Percentiles rank a stretch among this genome's conserved stretches.
Conservation (phyloP, 1,140 invertebrate genomes). For the Daktulosphaira vitifoliae region DNA sequence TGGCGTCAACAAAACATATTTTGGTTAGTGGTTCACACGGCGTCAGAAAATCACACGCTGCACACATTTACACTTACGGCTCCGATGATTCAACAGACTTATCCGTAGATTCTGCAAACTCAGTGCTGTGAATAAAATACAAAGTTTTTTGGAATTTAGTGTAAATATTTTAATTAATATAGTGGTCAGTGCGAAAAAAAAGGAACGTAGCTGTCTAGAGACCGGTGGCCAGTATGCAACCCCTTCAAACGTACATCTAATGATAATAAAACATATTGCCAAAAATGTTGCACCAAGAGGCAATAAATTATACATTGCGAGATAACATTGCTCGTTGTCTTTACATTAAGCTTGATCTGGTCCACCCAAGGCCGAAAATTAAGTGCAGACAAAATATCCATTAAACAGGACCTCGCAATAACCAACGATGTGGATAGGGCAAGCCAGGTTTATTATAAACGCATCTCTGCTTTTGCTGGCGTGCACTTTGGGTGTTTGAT, state of each 20-base stretch:
- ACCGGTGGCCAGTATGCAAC: too few relatives aligned
- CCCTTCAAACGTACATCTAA: too few relatives aligned
- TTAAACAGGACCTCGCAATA: slow-evolving; percentile 16
- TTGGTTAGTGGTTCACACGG: too few relatives aligned
- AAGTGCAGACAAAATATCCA: background rate
- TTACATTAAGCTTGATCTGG: slow-evolving; percentile 1
- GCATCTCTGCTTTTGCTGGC: background rate
- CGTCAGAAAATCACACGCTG: too few relatives aligned
- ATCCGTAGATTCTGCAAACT: background rate
- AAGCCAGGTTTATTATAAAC: slow-evolving; percentile 9
- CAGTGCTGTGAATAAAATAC: slow-evolving; percentile 27
- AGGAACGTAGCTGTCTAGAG: too few relatives aligned
- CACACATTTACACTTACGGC: slow-evolving; percentile 12
- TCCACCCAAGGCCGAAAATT: slow-evolving; percentile 6
- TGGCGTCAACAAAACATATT: too few relatives aligned
- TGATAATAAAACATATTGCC: too few relatives aligned
- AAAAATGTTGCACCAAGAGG: too few relatives aligned
- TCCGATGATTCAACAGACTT: background rate
- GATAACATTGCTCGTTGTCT: too few relatives aligned
- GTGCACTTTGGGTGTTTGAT: slow-evolving; percentile 10
- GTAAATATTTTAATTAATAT: too few relatives aligned
- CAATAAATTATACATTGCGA: too few relatives aligned
- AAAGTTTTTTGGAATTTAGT: slow-evolving; percentile 4
- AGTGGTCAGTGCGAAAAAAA: too few relatives aligned
- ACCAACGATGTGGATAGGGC: background rate